phyloP scores from a whole-genome alignment of 2,113 vertebrate genomes.

The Hippocampus zosterae region DNA sequence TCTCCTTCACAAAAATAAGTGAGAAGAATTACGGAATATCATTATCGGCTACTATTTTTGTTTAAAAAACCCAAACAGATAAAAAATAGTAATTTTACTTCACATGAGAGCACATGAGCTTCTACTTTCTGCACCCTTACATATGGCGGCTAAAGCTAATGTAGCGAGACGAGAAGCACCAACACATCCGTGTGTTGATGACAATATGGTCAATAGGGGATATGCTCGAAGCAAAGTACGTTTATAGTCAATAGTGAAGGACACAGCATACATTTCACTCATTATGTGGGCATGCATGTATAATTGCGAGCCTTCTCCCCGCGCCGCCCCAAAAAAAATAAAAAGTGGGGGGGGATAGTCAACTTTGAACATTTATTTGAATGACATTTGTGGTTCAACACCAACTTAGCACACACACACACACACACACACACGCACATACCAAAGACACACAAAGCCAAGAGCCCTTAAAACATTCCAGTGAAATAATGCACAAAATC shows the following conservation, averaged over 20 bases:
- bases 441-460: conserved; percentile 39
- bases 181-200: conserved; percentile 37
- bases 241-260: conserved; percentile 56
- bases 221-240: conserved; percentile 32
- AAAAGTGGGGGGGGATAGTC: conserved; percentile 12
- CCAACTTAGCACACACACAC: conserved; percentile 64
- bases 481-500: conserved; percentile 38
- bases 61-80: no score
- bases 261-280: conserved; percentile 4
- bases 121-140: background rate
- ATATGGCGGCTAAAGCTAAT: background rate
- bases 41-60: no score
- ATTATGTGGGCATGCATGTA: background rate
- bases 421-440: conserved; percentile 50
- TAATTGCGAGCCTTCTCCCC: background rate
- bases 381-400: conserved; percentile 61
- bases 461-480: conserved; percentile 61
- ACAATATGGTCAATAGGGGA: conserved; percentile 37
- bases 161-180: conserved; percentile 7
- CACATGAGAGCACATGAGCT: background rate
- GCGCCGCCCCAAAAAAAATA: background rate
- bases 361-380: conserved; percentile 70
- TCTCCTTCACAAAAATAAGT: no score
- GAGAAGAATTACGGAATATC: no score
- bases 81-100: no score